Percentiles rank a stretch among this genome's conserved stretches.
Conservation (phyloP, 2,113 vertebrate species). For the Petroica traversi region DNA sequence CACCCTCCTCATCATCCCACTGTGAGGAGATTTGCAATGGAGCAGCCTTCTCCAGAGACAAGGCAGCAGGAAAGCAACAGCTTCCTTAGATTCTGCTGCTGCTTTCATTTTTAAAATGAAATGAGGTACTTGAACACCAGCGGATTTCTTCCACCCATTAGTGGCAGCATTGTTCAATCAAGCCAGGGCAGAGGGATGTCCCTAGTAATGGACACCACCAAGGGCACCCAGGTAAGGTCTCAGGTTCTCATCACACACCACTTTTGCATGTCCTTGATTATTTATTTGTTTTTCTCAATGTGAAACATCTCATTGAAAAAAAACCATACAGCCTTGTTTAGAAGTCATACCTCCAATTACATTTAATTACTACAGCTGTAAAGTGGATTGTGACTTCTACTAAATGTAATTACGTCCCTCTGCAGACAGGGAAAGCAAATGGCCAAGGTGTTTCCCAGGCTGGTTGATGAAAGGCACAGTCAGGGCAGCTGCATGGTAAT, state of each 20-base stretch:
- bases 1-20: neutral
- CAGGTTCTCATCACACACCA: fast-evolving
- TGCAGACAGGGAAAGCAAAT: neutral
- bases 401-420: neutral
- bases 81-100: neutral
- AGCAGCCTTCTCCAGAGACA: neutral
- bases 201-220: neutral
- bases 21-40: neutral
- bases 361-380: neutral
- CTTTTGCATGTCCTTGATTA: neutral
- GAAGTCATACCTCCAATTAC: neutral
- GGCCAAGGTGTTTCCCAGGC: neutral
- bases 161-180: neutral
- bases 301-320: neutral
- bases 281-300: neutral
- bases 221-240: neutral
- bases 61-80: neutral
- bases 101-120: neutral
- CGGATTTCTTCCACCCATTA: fast-evolving
- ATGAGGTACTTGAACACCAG: neutral
- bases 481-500: fast-evolving
- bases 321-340: neutral
- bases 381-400: neutral
- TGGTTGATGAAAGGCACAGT: fast-evolving
- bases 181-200: fast-evolving